Evolutionary conservation across 2,888 invertebrate genomes (phyloP), one percentile per base, ranked within the genome.

Genomic region (Disparrhopalites patrizii): DNA sequence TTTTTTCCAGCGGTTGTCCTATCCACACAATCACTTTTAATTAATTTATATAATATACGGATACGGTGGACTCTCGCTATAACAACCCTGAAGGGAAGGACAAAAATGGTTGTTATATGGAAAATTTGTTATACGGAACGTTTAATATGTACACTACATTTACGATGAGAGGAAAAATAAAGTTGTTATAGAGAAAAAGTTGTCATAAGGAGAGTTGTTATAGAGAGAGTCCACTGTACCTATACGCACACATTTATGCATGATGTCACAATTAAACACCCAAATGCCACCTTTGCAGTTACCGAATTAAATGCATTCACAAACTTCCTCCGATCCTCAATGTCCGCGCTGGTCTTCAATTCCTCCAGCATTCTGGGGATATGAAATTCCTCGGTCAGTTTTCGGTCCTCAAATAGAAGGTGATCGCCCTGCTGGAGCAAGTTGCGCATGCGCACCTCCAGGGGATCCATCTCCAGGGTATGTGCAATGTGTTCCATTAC

Each of bases 401-500:
- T 25, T 3, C 4, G 20, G 13, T 67, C 55, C 1, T 61, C 25
- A 38, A 71, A 56, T 55, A 72, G 56, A 10, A 71, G 23, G 4
- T 67, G 63, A 36, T 81, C 78, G 25, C 79, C 79, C 50, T 78
- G 77, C 56, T 72, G 65, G 3, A 72, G 73, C 79, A 86, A 83
- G 75, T 88, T 88, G 38, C 76, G 75, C 28, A 83, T 69, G 73
- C 84, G 81, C 0, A 88, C 83, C 68, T 83, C 79, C 33, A 84
- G 50, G 0, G 87, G 82, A 79, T 87, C 86, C 77, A 83, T 83
- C 0, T 81, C 80, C 15, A 82, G 72, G 30, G 76, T 79, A 62
- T 79, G 79, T 0, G 87, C 84, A 68, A 87, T 85, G 76, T 84
- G 84, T 68, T 88, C 87, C 85, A 88, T 87, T 15, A 87, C 81